phyloP scores from a whole-genome alignment of 2,888 invertebrate genomes.

The Anoncus sp. region DNA sequence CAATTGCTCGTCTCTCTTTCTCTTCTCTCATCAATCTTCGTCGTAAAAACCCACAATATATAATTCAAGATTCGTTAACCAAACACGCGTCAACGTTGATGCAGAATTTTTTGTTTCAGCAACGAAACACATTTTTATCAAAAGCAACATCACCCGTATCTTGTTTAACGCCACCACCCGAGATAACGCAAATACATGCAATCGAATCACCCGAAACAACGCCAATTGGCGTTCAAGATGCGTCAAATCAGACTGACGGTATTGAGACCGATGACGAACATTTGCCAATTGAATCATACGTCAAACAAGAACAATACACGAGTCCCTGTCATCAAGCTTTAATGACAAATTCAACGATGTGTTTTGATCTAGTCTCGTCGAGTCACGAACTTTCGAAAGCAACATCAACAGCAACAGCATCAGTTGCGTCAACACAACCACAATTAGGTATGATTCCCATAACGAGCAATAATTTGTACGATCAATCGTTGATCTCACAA shows the following conservation, averaged over 20 bases:
- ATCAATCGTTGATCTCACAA: conserved; percentile 36
- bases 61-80: conserved; percentile 1
- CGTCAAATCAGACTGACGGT: conserved; percentile 93
- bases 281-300: conserved; percentile 67
- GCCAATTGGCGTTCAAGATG: conserved; percentile 89
- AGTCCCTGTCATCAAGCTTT: conserved; percentile 74
- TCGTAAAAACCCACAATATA: no score
- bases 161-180: conserved; percentile 87
- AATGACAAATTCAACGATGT: conserved; percentile 71
- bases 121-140: conserved; percentile 77
- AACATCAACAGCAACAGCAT: no score
- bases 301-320: conserved; percentile 77
- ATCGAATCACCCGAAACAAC: conserved; percentile 83
- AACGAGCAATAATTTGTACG: conserved; percentile 22
- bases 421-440: no score
- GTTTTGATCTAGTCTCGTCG: conserved; percentile 76
- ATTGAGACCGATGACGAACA: conserved; percentile 82
- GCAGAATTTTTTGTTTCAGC: conserved; percentile 66
- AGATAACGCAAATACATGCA: conserved; percentile 83
- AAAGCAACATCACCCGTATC: conserved; percentile 85
- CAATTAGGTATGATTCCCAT: conserved; percentile 33
- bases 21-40: background rate
- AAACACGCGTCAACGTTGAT: background rate
- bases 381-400: conserved; percentile 55
- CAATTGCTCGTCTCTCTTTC: background rate